Conservation (phyloP, 2,797 vertebrate species). For the Rhinella marina region DNA sequence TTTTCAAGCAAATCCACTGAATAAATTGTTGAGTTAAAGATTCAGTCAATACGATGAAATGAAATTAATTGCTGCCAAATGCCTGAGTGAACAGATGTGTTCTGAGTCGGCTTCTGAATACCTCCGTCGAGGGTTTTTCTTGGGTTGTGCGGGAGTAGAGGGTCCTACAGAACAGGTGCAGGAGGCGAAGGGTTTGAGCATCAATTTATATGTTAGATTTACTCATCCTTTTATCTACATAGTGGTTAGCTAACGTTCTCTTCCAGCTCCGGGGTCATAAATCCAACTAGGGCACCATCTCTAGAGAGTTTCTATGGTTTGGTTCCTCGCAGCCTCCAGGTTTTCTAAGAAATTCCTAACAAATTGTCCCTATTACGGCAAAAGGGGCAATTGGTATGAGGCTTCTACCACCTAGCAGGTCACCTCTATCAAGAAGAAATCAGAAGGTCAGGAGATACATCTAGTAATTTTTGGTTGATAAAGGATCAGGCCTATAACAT, state of each 20-base stretch:
- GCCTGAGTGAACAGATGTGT: slow-evolving; percentile 27
- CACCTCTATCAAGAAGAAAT: not conserved
- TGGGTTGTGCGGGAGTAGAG: not conserved
- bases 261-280: not conserved
- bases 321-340: no score
- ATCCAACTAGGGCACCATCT: not conserved
- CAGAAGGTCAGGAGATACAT: not conserved
- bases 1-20: slow-evolving; percentile 27
- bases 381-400: not conserved
- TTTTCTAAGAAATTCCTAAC: no score
- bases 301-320: not conserved
- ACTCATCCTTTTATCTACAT: not conserved
- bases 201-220: not conserved
- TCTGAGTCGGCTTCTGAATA: slow-evolving; percentile 12
- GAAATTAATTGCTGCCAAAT: slow-evolving; percentile 40
- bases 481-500: not conserved
- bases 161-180: slow-evolving; percentile 1
- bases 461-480: not conserved
- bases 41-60: slow-evolving; percentile 40
- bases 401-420: not conserved
- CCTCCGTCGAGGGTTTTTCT: not conserved
- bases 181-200: not conserved
- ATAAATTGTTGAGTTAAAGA: slow-evolving; percentile 35
- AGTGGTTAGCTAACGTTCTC: not conserved
- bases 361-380: no score